Evolutionary conservation across 2,888 invertebrate genomes (phyloP), one percentile per base, ranked within the genome.

Genomic region (Isotomurus palustris): DNA sequence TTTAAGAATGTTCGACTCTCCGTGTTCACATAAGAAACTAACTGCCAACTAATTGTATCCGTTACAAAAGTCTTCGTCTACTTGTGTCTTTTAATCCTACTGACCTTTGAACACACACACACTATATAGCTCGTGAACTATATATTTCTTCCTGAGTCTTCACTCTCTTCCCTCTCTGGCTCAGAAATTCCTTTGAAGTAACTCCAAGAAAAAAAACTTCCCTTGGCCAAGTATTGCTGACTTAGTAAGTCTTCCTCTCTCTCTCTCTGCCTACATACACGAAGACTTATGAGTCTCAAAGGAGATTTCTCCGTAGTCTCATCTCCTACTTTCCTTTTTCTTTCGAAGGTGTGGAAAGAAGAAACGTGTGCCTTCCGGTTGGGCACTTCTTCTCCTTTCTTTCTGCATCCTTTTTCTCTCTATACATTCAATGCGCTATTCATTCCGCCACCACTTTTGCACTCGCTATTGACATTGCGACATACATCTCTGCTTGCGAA

Each of bases 261-360:
- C 8, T 32, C 8, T 14, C 32, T 10, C 8, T 14, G 14, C 32
- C 32, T 10, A 14, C 43, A 56, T 49, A 56, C 41, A 53, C 53
- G 32, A 47, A 58, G 58, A 58, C 53, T 58, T 58, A 58, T 53
- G 58, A 52, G 47, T 49, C 58, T 35, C 53, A 10, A 29, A 32
- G 58, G 58, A 53, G 43, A 53, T 58, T 53, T 57, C 45, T 47
- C n/a, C 25, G 6, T 29, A 17, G 10, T 21, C 50, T 24, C 50
- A 4, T 25, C 24, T 43, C 14, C 22, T 22, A 21, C 50, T 49
- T 47, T 47, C 48, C 35, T 17, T 19, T 24, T 44, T 8, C 44
- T 8, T 44, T 22, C 40, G n/a, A n/a, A n/a, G n/a, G n/a, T n/a
- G n/a, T n/a, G n/a, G n/a, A n/a, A n/a, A n/a, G n/a, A n/a, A n/a